Evolutionary conservation across 2,888 invertebrate species (phyloP).

Genomic region (Deladenus siricidicola): DNA sequence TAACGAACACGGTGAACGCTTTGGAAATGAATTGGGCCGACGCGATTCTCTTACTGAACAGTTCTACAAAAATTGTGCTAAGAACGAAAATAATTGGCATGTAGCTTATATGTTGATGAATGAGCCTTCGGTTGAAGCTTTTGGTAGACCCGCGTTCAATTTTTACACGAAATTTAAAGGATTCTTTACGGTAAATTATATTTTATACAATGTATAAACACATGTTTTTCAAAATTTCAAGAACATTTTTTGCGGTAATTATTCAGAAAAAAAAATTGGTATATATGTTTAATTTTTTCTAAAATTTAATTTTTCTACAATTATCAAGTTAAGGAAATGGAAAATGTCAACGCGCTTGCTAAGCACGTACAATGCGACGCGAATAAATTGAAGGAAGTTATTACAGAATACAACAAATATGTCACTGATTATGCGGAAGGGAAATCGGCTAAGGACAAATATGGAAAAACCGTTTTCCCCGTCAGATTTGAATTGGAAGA

Average conservation of each 20-base stretch:
- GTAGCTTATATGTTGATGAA: conserved; percentile 41
- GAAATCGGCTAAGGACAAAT: conserved; percentile 24
- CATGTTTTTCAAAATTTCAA: too few species aligned
- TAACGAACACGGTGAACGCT: conserved; percentile 44
- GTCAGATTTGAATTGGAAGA: conserved; percentile 29
- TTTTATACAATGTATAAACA: neutral
- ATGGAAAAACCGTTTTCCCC: conserved; percentile 42
- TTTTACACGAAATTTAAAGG: conserved; percentile 51
- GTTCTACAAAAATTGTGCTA: conserved; percentile 41
- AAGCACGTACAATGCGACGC: conserved; percentile 28
- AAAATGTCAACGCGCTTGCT: conserved; percentile 38
- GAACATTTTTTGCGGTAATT: too few species aligned
- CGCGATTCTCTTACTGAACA: conserved; percentile 45
- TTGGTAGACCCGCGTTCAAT: conserved; percentile 52
- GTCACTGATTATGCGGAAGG: conserved; percentile 17
- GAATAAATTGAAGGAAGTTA: conserved; percentile 28
- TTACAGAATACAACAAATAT: conserved; percentile 37
- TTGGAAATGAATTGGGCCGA: conserved; percentile 52
- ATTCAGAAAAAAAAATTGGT: too few species aligned
- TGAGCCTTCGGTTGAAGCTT: conserved; percentile 41
- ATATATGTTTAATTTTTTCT: too few species aligned
- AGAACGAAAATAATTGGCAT: conserved; percentile 9
- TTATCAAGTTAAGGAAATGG: conserved; percentile 29
- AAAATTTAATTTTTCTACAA: neutral
- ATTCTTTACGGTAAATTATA: conserved; percentile 40